These are phyloP conservation scores for Pemphigus obesinymphae DNA, from an alignment of 1,140 invertebrate genomes.

Conservation along the genomic window DNA sequence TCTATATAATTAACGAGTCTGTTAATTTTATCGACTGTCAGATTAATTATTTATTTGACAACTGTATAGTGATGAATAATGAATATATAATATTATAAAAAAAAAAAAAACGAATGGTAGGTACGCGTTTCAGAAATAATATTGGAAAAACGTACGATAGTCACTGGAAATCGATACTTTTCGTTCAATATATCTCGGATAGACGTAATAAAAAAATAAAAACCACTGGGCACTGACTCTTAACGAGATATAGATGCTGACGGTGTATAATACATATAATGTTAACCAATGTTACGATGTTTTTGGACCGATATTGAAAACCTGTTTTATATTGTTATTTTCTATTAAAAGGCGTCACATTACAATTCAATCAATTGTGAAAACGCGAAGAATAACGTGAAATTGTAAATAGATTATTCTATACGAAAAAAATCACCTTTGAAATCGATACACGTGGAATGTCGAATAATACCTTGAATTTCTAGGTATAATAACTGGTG, in stretches of 20 bases:
- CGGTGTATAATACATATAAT: not conserved
- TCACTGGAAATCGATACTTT: not conserved
- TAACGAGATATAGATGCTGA: not conserved
- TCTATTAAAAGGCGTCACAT: slow-evolving; percentile 11
- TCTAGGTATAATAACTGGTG: not conserved
- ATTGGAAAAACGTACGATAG: not conserved
- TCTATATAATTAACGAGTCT: not conserved
- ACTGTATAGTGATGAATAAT: too few species aligned
- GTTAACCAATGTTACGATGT: not conserved
- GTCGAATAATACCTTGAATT: not conserved
- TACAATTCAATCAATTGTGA: slow-evolving; percentile 6
- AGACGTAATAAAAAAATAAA: not conserved
- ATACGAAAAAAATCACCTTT: not conserved
- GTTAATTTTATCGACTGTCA: not conserved
- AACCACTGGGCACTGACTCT: not conserved
- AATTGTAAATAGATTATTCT: not conserved
- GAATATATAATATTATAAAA: not conserved
- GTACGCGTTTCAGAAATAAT: not conserved
- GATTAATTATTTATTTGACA: too few species aligned
- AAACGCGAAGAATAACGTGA: not conserved
- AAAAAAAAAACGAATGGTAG: not conserved
- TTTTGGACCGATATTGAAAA: not conserved
- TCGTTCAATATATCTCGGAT: not conserved
- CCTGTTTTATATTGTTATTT: slow-evolving; percentile 13
- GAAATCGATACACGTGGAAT: not conserved